A percentile compares a stretch with the other conserved stretches of the same genome.
These are phyloP conservation scores for Odontamblyopus lacepedii DNA, from an alignment of 2,797 vertebrate species.

Conservation along the genomic window DNA sequence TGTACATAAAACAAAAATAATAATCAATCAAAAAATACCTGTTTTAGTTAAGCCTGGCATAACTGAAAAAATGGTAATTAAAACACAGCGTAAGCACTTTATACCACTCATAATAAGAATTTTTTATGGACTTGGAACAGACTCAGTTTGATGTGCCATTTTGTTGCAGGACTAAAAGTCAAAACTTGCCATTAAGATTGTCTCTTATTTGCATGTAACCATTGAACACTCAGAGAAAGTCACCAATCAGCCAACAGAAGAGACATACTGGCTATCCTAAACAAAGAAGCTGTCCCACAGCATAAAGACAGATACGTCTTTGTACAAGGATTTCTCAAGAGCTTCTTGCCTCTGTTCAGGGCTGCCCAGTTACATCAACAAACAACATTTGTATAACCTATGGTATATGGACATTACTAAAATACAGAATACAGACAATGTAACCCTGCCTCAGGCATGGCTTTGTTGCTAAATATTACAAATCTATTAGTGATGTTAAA, in stretches of 20 bases:
- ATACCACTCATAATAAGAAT: background rate
- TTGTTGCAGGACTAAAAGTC: background rate
- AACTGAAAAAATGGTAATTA: too few species aligned
- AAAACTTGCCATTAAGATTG: conserved; percentile 21
- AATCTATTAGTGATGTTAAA: conserved; percentile 13
- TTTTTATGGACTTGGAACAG: background rate
- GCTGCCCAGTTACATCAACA: background rate
- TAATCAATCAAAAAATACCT: too few species aligned
- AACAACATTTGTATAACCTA: background rate
- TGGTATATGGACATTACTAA: background rate
- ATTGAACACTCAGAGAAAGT: conserved; percentile 47
- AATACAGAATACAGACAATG: background rate
- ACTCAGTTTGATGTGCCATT: background rate
- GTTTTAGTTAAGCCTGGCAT: too few species aligned
- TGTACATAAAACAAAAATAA: too few species aligned
- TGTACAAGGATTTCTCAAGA: background rate
- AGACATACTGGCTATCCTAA: conserved; percentile 21
- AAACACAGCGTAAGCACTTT: background rate
- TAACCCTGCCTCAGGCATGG: background rate
- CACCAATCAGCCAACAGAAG: conserved; percentile 33
- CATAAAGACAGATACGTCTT: conserved; percentile 1
- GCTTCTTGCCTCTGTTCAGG: background rate
- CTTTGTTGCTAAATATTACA: conserved; percentile 8
- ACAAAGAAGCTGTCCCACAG: conserved; percentile 18
- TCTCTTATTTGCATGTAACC: conserved; percentile 57